These are phyloP conservation scores for Lepidurus couesii DNA, from an alignment of 1,140 invertebrate genomes.

Conservation along the genomic window DNA sequence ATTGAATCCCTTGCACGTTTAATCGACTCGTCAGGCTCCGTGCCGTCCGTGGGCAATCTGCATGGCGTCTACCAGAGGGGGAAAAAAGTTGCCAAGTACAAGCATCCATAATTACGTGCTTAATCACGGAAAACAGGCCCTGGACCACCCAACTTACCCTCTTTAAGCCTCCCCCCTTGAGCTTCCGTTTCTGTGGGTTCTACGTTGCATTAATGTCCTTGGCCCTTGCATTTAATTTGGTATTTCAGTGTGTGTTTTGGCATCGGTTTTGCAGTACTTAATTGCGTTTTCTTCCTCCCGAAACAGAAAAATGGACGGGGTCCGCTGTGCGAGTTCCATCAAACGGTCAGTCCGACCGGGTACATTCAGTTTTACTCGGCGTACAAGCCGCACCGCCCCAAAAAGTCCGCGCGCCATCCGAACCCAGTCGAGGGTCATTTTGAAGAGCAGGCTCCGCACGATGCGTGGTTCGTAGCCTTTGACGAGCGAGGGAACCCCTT, in stretches of 20 bases:
- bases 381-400: background rate
- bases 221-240: too few species aligned
- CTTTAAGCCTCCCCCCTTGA: too few species aligned
- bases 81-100: background rate
- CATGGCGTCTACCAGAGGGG: background rate
- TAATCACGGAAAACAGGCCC: background rate
- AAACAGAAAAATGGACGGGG: background rate
- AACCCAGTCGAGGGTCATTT: background rate
- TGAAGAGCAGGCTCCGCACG: background rate
- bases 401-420: background rate
- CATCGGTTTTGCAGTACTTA: background rate
- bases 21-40: background rate
- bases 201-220: too few species aligned
- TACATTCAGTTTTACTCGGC: background rate
- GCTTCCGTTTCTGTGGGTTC: too few species aligned
- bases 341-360: background rate
- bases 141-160: background rate
- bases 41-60: background rate
- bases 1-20: background rate
- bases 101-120: slow-evolving; percentile 18
- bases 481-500: background rate
- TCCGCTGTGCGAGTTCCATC: background rate
- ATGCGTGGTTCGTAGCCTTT: slow-evolving; percentile 8
- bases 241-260: background rate
- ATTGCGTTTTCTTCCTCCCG: background rate